phyloP scores from a whole-genome alignment of 2,888 invertebrate genomes.

The Aphidoletes aphidimyza region DNA sequence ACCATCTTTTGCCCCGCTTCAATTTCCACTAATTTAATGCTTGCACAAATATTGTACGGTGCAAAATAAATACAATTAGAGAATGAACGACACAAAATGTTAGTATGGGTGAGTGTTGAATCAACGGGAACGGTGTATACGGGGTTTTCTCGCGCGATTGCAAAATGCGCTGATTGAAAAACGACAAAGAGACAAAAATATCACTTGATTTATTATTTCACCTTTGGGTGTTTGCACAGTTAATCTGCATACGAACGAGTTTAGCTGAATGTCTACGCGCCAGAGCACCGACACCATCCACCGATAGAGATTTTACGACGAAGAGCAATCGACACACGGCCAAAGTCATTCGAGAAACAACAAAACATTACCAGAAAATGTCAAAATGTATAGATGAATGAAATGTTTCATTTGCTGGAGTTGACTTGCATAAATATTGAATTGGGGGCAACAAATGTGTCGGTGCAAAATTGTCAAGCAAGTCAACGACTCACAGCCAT shows the following conservation, averaged over 20 bases:
- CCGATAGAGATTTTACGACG: background rate
- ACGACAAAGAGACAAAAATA: background rate
- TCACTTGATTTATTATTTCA: slow-evolving; percentile 49
- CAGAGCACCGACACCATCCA: background rate
- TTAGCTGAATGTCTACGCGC: background rate
- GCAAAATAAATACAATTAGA: slow-evolving; percentile 46
- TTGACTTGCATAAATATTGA: slow-evolving; percentile 37
- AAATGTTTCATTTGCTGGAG: background rate
- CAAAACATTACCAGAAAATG: background rate
- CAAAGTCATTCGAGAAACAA: background rate
- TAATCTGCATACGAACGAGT: slow-evolving; percentile 42
- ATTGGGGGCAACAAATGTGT: too few species aligned
- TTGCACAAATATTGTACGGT: slow-evolving; percentile 37
- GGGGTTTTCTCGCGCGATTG: background rate
- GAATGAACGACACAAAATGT: background rate
- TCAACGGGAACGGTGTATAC: background rate
- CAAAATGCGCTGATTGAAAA: slow-evolving; percentile 26
- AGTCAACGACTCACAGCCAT: background rate
- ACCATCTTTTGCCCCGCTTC: background rate
- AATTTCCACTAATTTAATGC: slow-evolving; percentile 41
- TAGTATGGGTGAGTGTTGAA: background rate
- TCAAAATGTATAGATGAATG: slow-evolving; percentile 26
- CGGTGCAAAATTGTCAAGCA: slow-evolving; percentile 13
- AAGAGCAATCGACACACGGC: background rate
- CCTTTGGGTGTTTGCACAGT: slow-evolving; percentile 42